Evolutionary conservation across 1,140 invertebrate species (phyloP), one percentile per base, ranked within the genome.

Genomic region (Teleopsis dalmanni): DNA sequence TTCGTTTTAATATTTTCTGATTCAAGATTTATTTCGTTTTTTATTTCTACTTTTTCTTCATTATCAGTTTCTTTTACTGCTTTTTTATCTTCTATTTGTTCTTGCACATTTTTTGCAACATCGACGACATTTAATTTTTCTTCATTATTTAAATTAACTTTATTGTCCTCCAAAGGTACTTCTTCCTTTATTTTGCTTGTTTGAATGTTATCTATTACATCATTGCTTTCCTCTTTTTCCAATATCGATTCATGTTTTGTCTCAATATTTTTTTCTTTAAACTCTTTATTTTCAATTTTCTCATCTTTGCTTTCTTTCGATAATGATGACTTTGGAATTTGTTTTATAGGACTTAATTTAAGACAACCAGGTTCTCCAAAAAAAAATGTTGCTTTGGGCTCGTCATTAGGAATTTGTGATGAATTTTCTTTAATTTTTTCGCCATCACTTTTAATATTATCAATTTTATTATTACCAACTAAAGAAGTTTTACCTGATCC

Each of bases 401-500:
- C 65, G 7, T 51, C 25, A 31, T 26, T 59, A 31, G 52, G 52
- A 45, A 48, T 41, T 9, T 54, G 16, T 26, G 54, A 33, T 26
- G 16, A 37, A 38, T 8, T 35, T 36, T 52, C 45, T 14, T 35
- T 14, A 33, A 18, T 23, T 23, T 27, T 8, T 21, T 36, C 10
- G 6, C 14, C 2, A 11, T 29, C 29, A 13, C 50, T 26, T 11
- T 22, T 18, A 6, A 48, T 13, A 26, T 37, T 40, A 41, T 67
- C 57, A 18, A 48, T 60, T 26, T 62, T 65, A 0, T 52, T 50
- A 50, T 68, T 68, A 1, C 65, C 65, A 10, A 68, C 65, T 5
- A 87, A 80, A 58, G 84, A 87, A 22, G 84, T 81, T 45, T 74
- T 78, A 2, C 87, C 87, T 48, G 76, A 79, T 8, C 87, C 87